Percentiles rank a stretch among this genome's conserved stretches.
phyloP scores from a whole-genome alignment of 2,888 invertebrate species.

The Agrenia bidenticulata region DNA sequence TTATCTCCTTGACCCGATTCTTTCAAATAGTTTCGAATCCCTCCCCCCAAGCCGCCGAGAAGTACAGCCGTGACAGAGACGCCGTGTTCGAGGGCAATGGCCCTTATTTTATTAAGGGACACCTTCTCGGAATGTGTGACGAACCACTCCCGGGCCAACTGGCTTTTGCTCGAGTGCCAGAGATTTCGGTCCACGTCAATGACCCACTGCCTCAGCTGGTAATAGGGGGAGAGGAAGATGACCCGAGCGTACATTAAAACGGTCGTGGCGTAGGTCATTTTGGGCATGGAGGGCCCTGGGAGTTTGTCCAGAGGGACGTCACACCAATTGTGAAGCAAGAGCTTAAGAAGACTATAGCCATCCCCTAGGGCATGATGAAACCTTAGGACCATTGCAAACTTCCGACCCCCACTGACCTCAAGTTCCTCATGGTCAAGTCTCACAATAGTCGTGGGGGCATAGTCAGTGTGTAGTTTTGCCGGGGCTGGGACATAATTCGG shows the following conservation, averaged over 20 bases:
- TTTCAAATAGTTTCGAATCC: constrained; percentile 43
- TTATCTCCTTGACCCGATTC: constrained; percentile 25
- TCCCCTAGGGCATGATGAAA: constrained; percentile 48
- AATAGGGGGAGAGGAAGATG: constrained; percentile 29
- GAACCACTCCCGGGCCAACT: constrained; percentile 32
- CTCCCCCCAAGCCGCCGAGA: constrained; percentile 47
- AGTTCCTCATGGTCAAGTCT: neutral
- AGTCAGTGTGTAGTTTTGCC: constrained; percentile 20
- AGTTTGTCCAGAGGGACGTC: constrained; percentile 19
- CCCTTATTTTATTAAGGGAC: constrained; percentile 36
- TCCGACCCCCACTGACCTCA: constrained; percentile 20
- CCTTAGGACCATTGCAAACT: constrained; percentile 34
- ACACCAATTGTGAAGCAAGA: constrained; percentile 30
- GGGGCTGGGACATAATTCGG: constrained; percentile 21
- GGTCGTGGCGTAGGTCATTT: neutral
- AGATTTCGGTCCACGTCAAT: constrained; percentile 44
- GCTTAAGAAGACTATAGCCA: constrained; percentile 40
- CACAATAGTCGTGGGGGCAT: constrained; percentile 13
- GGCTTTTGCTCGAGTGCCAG: constrained; percentile 43
- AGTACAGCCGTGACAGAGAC: constrained; percentile 45
- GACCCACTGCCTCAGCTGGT: constrained; percentile 38
- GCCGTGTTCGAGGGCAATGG: constrained; percentile 27
- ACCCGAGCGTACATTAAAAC: constrained; percentile 23
- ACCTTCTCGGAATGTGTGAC: constrained; percentile 35
- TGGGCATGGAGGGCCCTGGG: constrained; percentile 22